Percentiles rank a stretch among this genome's conserved stretches.
Evolutionary conservation across 2,113 vertebrate genomes (phyloP).

Genomic region (Calyptomena viridis): DNA sequence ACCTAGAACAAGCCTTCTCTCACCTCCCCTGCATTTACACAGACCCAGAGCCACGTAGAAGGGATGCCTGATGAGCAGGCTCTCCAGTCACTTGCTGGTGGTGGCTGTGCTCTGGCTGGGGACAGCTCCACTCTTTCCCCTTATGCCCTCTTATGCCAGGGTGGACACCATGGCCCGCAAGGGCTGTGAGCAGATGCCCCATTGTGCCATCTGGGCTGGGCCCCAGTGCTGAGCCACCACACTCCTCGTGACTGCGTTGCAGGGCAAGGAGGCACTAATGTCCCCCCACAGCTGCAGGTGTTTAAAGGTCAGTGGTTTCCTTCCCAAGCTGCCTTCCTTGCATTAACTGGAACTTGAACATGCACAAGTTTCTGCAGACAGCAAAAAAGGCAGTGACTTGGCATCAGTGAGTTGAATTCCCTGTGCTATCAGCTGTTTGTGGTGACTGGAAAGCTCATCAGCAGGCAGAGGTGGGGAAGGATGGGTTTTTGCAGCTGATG

Average conservation of each 20-base stretch:
- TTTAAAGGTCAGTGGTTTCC: background rate
- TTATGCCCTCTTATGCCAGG: background rate
- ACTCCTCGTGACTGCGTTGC: background rate
- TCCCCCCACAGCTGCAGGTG: accelerated
- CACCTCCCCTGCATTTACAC: background rate
- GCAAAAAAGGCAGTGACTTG: background rate
- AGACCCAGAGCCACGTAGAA: accelerated
- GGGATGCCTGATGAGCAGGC: accelerated
- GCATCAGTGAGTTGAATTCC: background rate
- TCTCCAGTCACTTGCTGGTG: background rate
- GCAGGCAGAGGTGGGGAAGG: background rate
- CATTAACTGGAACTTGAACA: background rate
- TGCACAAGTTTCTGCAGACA: background rate
- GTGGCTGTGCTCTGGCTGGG: background rate
- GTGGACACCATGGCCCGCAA: background rate
- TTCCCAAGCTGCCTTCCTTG: background rate
- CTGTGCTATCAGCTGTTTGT: background rate
- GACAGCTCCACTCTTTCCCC: background rate
- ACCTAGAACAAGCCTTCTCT: background rate
- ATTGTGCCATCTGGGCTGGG: background rate
- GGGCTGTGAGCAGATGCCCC: background rate
- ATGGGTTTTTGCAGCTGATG: background rate
- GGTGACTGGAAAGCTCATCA: background rate
- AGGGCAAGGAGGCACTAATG: background rate
- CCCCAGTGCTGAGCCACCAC: background rate